Evolutionary conservation across 92 coral and sea anemone species (phyloP).

Genomic region (Heteractis magnifica): DNA sequence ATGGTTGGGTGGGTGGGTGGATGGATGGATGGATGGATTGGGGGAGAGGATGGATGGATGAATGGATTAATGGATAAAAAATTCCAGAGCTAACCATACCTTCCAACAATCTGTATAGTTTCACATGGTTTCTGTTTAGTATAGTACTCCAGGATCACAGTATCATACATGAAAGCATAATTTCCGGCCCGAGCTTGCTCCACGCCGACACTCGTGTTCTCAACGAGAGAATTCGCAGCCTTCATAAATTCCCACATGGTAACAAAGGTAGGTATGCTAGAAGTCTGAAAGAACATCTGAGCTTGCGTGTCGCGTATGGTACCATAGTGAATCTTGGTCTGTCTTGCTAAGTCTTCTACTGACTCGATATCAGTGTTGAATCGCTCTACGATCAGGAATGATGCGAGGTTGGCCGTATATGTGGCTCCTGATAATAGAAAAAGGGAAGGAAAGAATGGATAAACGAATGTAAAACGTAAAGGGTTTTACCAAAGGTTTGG

Average conservation of each 20-base stretch:
- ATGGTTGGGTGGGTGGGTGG: no score
- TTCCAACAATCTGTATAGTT: constrained; percentile 58
- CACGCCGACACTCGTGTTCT: constrained; percentile 44
- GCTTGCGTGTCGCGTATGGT: constrained; percentile 48
- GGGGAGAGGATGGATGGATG: no score
- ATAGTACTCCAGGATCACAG: constrained; percentile 52
- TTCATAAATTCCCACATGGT: constrained; percentile 80
- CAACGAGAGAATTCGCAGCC: constrained; percentile 49
- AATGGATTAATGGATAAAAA: no score
- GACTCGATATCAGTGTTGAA: constrained; percentile 58
- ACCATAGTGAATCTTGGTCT: constrained; percentile 64
- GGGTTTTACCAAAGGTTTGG: no score
- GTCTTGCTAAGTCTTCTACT: constrained; percentile 67
- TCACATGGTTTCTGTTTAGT: constrained; percentile 63
- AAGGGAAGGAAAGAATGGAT: background rate
- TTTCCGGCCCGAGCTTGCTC: constrained; percentile 42
- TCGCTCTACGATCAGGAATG: constrained; percentile 65
- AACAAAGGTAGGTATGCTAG: constrained; percentile 66
- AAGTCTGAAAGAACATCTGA: constrained; percentile 59
- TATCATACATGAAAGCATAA: constrained; percentile 66
- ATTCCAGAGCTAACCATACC: constrained; percentile 14
- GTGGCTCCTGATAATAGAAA: constrained; percentile 53
- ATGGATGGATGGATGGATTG: no score
- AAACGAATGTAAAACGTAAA: no score
- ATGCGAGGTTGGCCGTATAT: constrained; percentile 79